Conservation (phyloP, 2,888 invertebrate genomes). For the Buathra laborator region DNA sequence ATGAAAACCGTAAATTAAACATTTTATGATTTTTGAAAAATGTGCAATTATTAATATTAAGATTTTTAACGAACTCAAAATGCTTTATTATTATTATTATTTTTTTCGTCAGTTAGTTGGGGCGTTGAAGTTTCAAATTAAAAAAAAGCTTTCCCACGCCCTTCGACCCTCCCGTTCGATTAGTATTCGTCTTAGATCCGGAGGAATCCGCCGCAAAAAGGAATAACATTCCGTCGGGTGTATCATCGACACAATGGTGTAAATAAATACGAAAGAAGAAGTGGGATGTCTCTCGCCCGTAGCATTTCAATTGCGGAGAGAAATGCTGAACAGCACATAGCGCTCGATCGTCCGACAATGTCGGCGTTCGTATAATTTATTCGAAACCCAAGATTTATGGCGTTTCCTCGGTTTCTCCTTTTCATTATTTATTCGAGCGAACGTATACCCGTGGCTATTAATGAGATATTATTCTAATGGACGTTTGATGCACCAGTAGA, state of each 20-base stretch:
- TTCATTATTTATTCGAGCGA: slow-evolving; percentile 30
- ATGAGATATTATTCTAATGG: slow-evolving; percentile 66
- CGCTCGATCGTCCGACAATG: slow-evolving; percentile 6
- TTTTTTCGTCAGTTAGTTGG: background rate
- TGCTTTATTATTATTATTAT: too few species aligned
- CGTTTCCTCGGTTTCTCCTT: slow-evolving; percentile 10
- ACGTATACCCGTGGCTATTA: slow-evolving; percentile 46
- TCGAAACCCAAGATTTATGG: slow-evolving; percentile 59
- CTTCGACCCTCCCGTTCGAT: slow-evolving; percentile 10
- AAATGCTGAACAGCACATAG: background rate
- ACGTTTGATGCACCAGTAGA: background rate
- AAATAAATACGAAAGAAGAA: slow-evolving; percentile 32
- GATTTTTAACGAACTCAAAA: too few species aligned
- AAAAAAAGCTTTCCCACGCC: background rate
- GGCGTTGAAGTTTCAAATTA: background rate
- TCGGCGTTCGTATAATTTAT: slow-evolving; percentile 39
- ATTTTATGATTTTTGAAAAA: too few species aligned
- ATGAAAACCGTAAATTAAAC: too few species aligned
- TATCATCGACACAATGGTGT: slow-evolving; percentile 37
- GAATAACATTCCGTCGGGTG: slow-evolving; percentile 1
- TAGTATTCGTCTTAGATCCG: slow-evolving; percentile 62
- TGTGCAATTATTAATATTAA: too few species aligned
- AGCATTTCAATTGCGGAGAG: slow-evolving; percentile 37
- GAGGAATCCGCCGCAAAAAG: slow-evolving; percentile 34
- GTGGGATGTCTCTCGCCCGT: slow-evolving; percentile 17